Evolutionary conservation across 2,113 vertebrate genomes (phyloP).

Genomic region (Phalacrocorax aristotelis): DNA sequence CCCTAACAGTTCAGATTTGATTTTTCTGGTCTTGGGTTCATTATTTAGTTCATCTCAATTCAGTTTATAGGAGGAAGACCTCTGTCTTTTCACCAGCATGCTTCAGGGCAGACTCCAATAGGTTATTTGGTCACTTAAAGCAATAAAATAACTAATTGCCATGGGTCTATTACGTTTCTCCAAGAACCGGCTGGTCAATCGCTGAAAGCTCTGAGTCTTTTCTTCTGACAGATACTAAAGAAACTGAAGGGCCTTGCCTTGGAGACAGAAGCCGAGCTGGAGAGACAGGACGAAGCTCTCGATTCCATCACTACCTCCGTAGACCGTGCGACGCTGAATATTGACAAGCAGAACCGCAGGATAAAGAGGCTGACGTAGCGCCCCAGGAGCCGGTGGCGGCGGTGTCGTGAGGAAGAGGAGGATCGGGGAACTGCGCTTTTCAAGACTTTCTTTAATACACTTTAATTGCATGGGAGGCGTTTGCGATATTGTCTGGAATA

Average conservation of each 20-base stretch:
- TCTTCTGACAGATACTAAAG: conserved; percentile 82
- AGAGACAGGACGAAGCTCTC: conserved; percentile 88
- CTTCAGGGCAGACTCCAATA: neutral
- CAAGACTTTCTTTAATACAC: neutral
- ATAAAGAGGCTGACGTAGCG: conserved; percentile 83
- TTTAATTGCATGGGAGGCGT: neutral
- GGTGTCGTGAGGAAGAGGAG: accelerated
- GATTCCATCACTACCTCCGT: conserved; percentile 80
- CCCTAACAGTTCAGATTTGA: neutral
- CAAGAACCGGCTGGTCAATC: accelerated
- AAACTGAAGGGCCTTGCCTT: conserved; percentile 89
- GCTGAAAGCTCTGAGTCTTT: neutral
- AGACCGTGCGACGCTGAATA: conserved; percentile 78
- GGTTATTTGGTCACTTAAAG: neutral
- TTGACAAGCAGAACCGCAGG: conserved; percentile 85
- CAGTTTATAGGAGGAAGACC: neutral
- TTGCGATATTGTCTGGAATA: neutral
- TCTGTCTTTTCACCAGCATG: neutral
- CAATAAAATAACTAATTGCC: accelerated
- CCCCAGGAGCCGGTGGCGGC: accelerated
- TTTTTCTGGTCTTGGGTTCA: neutral
- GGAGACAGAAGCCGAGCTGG: conserved; percentile 87
- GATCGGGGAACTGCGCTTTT: neutral
- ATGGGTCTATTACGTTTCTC: accelerated
- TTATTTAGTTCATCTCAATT: neutral